A percentile compares a stretch with the other conserved stretches of the same genome.
Conservation (phyloP, 2,888 invertebrate species). For the Drosophila robusta region DNA sequence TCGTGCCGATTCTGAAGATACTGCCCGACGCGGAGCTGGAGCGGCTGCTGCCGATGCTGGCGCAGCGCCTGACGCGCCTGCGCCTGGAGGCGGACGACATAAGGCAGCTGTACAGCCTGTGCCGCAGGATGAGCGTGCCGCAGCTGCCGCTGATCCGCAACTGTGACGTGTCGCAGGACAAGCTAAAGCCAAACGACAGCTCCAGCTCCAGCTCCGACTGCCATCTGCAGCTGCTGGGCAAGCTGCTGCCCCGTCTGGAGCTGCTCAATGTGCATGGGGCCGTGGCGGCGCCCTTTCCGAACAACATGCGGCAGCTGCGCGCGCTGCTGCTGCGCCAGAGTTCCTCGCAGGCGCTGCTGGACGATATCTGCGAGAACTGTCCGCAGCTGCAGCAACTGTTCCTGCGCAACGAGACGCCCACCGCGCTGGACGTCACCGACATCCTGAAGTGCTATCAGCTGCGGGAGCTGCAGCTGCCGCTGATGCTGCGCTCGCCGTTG, state of each 20-base stretch:
- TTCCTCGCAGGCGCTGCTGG: slow-evolving; percentile 13
- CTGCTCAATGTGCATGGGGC: slow-evolving; percentile 8
- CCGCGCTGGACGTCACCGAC: slow-evolving; percentile 15
- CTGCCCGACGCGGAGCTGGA: slow-evolving; percentile 19
- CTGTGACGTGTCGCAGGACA: slow-evolving; percentile 16
- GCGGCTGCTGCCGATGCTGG: slow-evolving; percentile 36
- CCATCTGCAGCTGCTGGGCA: slow-evolving; percentile 11
- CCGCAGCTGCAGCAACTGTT: slow-evolving; percentile 20
- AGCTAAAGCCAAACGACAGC: background rate
- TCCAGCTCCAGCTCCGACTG: background rate
- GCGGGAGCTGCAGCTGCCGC: slow-evolving; percentile 37
- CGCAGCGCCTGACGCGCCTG: slow-evolving; percentile 14
- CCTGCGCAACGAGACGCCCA: slow-evolving; percentile 11
- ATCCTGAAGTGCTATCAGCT: slow-evolving; percentile 30
- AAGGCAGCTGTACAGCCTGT: background rate
- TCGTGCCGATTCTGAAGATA: background rate
- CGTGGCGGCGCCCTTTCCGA: slow-evolving; percentile 15
- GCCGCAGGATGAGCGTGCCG: background rate
- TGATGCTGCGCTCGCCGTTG: slow-evolving; percentile 22
- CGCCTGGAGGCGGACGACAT: slow-evolving; percentile 24
- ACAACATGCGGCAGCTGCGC: slow-evolving; percentile 8
- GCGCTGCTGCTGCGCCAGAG: slow-evolving; percentile 12
- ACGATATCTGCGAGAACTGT: slow-evolving; percentile 19
- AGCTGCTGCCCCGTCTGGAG: slow-evolving; percentile 25
- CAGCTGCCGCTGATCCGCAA: slow-evolving; percentile 9